phyloP scores from a whole-genome alignment of 2,888 invertebrate species.

The Apeira syringaria region DNA sequence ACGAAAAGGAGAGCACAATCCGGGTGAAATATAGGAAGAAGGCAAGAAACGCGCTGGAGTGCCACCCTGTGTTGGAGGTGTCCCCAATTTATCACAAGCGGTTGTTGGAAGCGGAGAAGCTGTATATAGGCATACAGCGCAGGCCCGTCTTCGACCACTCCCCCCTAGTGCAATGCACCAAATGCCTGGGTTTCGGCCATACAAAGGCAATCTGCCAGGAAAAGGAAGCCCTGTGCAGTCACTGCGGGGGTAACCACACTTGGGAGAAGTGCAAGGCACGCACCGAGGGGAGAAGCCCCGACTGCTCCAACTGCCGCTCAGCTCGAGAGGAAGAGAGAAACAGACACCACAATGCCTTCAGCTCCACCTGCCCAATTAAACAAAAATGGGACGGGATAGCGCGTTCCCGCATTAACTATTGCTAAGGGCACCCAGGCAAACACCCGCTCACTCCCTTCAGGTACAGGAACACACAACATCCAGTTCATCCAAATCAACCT shows the following conservation, averaged over 20 bases:
- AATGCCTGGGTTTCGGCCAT: neutral
- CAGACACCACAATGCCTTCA: neutral
- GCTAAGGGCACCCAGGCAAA: neutral
- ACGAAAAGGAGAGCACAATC: neutral
- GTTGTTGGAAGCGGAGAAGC: neutral
- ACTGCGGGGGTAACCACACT: neutral
- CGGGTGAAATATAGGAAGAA: constrained; percentile 7
- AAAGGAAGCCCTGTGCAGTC: neutral
- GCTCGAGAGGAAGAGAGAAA: neutral
- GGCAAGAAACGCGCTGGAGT: constrained; percentile 16
- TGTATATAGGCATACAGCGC: constrained; percentile 22
- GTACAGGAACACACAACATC: no score
- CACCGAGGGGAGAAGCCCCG: neutral
- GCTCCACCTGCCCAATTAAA: neutral
- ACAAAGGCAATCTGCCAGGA: neutral
- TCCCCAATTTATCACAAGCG: constrained; percentile 12
- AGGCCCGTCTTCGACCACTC: constrained; percentile 20
- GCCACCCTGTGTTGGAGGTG: constrained; percentile 19
- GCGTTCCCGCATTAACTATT: neutral
- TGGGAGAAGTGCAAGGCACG: neutral
- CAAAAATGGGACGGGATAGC: constrained; percentile 1
- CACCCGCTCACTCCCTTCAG: no score
- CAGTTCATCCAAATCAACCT: no score
- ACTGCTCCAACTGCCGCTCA: neutral
- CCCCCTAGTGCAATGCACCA: constrained; percentile 14